A percentile compares a stretch with the other conserved stretches of the same genome.
Evolutionary conservation across 2,888 invertebrate species (phyloP).

Genomic region (Zonitis immaculata): DNA sequence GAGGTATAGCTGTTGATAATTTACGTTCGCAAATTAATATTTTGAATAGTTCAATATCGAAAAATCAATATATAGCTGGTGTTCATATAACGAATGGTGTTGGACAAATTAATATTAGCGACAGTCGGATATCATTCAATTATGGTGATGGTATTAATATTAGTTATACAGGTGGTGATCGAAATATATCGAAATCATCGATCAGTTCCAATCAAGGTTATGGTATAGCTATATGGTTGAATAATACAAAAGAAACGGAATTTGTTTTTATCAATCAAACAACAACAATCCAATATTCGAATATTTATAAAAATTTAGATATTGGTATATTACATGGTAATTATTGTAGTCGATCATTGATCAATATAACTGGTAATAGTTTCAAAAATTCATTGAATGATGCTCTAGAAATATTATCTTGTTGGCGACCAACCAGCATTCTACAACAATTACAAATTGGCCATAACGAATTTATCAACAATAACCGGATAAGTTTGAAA

Average conservation of each 20-base stretch:
- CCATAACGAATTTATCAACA: constrained; percentile 77
- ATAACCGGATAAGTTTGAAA: constrained; percentile 69
- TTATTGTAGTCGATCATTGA: constrained; percentile 77
- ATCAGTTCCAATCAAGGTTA: constrained; percentile 84
- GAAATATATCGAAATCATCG: constrained; percentile 83
- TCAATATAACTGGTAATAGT: constrained; percentile 89
- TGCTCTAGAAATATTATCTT: constrained; percentile 77
- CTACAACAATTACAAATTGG: constrained; percentile 70
- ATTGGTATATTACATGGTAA: constrained; percentile 90
- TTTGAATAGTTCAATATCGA: constrained; percentile 74
- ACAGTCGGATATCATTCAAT: constrained; percentile 85
- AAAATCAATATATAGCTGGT: constrained; percentile 87
- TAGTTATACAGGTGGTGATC: constrained; percentile 89
- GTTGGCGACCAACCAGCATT: constrained; percentile 62
- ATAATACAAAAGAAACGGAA: constrained; percentile 74
- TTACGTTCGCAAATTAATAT: constrained; percentile 85
- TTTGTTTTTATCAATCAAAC: constrained; percentile 80
- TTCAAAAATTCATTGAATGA: constrained; percentile 76
- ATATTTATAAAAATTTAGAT: constrained; percentile 81
- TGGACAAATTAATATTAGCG: constrained; percentile 90
- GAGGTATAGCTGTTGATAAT: constrained; percentile 92
- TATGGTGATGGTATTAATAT: constrained; percentile 93
- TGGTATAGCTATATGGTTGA: constrained; percentile 86
- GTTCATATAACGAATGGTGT: constrained; percentile 86
- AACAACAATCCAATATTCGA: constrained; percentile 79